These are phyloP conservation scores for Plutomurus gul DNA, from an alignment of 1,140 invertebrate species.

Conservation along the genomic window DNA sequence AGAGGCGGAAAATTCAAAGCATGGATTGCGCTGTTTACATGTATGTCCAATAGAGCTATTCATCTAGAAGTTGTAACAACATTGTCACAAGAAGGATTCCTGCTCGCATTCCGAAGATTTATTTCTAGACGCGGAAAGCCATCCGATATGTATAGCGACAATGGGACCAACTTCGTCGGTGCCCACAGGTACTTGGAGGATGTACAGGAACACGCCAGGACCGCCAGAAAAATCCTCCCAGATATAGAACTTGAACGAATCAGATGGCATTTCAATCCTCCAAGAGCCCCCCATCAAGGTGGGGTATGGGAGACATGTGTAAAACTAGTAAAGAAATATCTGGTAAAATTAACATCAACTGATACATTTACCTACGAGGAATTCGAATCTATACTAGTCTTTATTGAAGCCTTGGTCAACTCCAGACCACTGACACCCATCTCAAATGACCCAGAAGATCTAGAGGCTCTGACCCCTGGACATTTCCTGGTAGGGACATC, in stretches of 20 bases:
- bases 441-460: neutral
- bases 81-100: constrained; percentile 45
- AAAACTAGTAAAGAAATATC: constrained; percentile 51
- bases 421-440: neutral
- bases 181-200: neutral
- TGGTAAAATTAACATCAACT: constrained; percentile 39
- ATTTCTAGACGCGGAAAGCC: constrained; percentile 44
- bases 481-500: neutral
- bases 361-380: constrained; percentile 50
- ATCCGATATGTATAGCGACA: constrained; percentile 51
- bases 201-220: neutral
- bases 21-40: constrained; percentile 42
- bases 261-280: constrained; percentile 55
- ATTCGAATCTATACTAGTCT: constrained; percentile 53
- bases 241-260: constrained; percentile 36
- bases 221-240: too few relatives aligned
- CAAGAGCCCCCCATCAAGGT: constrained; percentile 54
- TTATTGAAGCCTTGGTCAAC: constrained; percentile 55
- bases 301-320: constrained; percentile 55
- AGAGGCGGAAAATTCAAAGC: constrained; percentile 36
- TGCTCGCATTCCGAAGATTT: constrained; percentile 40
- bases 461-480: neutral
- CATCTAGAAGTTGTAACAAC: constrained; percentile 52
- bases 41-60: constrained; percentile 44
- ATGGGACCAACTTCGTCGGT: constrained; percentile 51